These are phyloP conservation scores for Alligator mississippiensis DNA, from an alignment of 2,113 vertebrate species.

Conservation along the genomic window DNA sequence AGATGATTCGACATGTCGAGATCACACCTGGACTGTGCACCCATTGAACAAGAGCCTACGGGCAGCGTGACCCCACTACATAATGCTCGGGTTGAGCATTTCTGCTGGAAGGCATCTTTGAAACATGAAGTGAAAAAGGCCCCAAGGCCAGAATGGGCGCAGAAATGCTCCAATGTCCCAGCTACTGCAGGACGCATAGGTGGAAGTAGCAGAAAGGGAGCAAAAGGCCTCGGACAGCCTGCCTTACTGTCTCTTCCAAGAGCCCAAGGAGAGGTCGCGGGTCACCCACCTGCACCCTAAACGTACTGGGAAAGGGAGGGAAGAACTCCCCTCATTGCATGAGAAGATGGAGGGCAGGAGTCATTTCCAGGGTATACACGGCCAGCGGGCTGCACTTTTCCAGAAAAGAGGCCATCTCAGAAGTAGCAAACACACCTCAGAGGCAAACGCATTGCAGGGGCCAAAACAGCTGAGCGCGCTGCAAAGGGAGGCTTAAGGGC, in stretches of 20 bases:
- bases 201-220: not conserved
- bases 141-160: too few relatives aligned
- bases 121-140: too few relatives aligned
- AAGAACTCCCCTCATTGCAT: not conserved
- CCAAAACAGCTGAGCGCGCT: too few relatives aligned
- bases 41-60: rapidly evolving
- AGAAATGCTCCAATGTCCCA: too few relatives aligned
- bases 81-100: not conserved
- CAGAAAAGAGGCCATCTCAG: not conserved
- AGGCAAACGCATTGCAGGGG: too few relatives aligned
- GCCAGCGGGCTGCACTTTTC: not conserved
- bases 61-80: not conserved
- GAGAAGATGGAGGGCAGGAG: too few relatives aligned
- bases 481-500: too few relatives aligned
- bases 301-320: not conserved
- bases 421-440: too few relatives aligned
- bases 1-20: not conserved
- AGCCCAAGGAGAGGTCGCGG: rapidly evolving
- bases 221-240: not conserved
- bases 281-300: not conserved
- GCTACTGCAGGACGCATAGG: not conserved
- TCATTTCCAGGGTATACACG: rapidly evolving
- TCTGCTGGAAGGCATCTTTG: not conserved
- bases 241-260: not conserved
- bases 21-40: not conserved